Base-by-base conservation (phyloP, 1,140 invertebrate genomes). In the Paramacrobiotus metropolitanus region DNA sequence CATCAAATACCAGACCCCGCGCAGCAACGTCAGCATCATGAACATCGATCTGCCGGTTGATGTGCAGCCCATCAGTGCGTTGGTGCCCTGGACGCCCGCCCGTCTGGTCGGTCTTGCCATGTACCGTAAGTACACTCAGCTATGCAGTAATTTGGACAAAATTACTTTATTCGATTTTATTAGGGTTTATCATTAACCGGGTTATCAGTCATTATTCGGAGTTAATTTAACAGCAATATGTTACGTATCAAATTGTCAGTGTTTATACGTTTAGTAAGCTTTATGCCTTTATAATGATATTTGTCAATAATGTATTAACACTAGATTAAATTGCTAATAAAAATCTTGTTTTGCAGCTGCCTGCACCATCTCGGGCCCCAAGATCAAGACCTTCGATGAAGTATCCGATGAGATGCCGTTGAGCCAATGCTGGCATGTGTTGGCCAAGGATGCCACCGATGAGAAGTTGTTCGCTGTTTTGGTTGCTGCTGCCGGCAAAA, bases 391-490 rank as follows among this genome's bases (percentile, higher is more conserved):
- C 24, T 55, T 55, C 48, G 48, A 55, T 55, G 48, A 55, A 9
- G 48, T 55, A 9, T 55, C 48, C 24, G 48, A 55, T 28, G 15
- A 20, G 4, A 15, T 55, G 48, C 48, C 48, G 4, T 55, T 55
- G 48, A 55, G 48, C 48, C 48, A 55, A 28, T 55, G 48, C 48
- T 55, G 28, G 15, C 48, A 55, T 24, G 15, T 55, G 48, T 20
- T 55, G 48, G 48, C 24, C 48, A 55, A 55, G 48, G 48, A 55
- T 55, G 48, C 48, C 48, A 24, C 15, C 4, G 48, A 55, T 55
- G 48, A 55, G 15, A 55, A 55, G 15, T 24, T 55, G 15, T 55
- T 55, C 24, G 48, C 48, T 24, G 48, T 55, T 4, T 28, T 55
- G 15, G 48, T 55, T 24, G 48, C 48, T 24, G 24, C 15, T 0